Percentiles rank a stretch among this genome's conserved stretches.
phyloP scores from a whole-genome alignment of 2,797 vertebrate genomes.

The Chlorospingus semifuscus region DNA sequence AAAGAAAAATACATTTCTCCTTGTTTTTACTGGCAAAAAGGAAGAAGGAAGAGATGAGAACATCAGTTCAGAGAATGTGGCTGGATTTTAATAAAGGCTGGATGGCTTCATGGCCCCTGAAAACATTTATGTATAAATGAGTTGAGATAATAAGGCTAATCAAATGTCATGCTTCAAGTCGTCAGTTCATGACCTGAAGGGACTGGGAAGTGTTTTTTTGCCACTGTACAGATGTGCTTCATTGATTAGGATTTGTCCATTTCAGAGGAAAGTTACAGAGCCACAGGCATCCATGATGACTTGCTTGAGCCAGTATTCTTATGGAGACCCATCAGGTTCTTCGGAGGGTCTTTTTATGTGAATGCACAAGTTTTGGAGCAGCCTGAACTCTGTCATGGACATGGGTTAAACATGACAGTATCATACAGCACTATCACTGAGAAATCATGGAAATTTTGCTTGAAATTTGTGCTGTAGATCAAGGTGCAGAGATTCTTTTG shows the following conservation, averaged over 20 bases:
- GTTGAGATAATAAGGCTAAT: conserved; percentile 56
- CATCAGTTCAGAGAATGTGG: not conserved
- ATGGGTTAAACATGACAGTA: not conserved
- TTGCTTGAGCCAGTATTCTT: not conserved
- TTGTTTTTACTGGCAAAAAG: not conserved
- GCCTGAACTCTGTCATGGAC: not conserved
- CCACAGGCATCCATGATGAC: not conserved
- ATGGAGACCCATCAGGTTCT: not conserved
- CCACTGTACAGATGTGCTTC: conserved; percentile 18
- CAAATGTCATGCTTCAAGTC: conserved; percentile 50
- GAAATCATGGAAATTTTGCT: not conserved
- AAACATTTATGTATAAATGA: conserved; percentile 22
- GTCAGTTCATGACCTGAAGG: conserved; percentile 7
- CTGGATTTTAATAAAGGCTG: conserved; percentile 13
- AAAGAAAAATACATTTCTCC: not conserved
- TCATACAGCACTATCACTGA: not conserved
- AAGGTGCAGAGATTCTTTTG: not conserved
- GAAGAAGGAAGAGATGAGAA: not conserved
- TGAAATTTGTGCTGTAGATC: not conserved
- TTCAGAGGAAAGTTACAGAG: not conserved
- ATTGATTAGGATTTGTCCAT: conserved; percentile 38
- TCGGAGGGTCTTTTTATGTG: not conserved
- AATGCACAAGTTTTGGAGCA: not conserved
- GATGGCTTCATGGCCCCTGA: not conserved
- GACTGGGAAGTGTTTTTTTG: not conserved